These are phyloP conservation scores for Aradophagus sp. DNA, from an alignment of 1,140 invertebrate species.

Conservation along the genomic window DNA sequence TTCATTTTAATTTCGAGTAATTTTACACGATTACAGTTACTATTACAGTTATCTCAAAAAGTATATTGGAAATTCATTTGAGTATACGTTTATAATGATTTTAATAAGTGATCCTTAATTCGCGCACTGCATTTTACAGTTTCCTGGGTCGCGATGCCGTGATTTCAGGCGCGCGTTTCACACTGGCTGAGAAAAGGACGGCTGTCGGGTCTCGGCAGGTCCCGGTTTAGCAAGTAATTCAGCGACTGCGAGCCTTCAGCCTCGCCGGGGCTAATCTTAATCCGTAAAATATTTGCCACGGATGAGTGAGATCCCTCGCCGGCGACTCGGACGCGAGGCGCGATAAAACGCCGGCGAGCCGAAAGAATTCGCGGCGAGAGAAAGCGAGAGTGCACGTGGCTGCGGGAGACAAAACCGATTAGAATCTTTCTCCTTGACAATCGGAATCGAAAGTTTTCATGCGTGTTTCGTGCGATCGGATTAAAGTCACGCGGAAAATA, in stretches of 20 bases:
- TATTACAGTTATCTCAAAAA: no score
- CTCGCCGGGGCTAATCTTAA: conserved; percentile 60
- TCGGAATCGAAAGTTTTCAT: no score
- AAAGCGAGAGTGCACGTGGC: conserved; percentile 18
- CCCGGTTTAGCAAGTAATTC: conserved; percentile 40
- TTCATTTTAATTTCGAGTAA: no score
- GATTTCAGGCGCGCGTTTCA: conserved; percentile 9
- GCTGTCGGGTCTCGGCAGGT: conserved; percentile 31
- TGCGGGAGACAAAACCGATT: neutral
- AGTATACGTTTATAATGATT: no score
- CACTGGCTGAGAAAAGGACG: conserved; percentile 23
- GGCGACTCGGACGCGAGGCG: conserved; percentile 36
- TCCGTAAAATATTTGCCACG: conserved; percentile 62
- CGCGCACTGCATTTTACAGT: no score
- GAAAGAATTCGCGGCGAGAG: conserved; percentile 14
- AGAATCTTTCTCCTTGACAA: no score
- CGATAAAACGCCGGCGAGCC: conserved; percentile 54
- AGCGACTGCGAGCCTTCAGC: conserved; percentile 34
- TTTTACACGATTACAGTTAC: no score
- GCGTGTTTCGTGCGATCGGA: no score
- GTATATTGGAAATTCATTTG: no score
- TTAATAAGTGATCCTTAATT: no score
- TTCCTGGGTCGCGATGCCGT: conserved; percentile 9
- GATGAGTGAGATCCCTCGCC: conserved; percentile 53
- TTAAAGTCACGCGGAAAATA: no score